Evolutionary conservation across 1,140 invertebrate genomes (phyloP).

Genomic region (Plutomurus gul): DNA sequence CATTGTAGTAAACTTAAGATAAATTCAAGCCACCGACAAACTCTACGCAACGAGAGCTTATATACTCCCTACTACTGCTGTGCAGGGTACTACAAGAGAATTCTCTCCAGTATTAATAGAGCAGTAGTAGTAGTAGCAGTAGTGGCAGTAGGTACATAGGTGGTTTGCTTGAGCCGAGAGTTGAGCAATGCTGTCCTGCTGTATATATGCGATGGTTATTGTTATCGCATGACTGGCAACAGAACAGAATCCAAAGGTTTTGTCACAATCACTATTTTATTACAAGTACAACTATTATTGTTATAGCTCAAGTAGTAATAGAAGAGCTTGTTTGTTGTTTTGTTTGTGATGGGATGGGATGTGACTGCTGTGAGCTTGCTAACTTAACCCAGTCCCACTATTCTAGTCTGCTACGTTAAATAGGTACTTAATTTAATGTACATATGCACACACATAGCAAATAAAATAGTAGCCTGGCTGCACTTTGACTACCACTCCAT

Average conservation of each 20-base stretch:
- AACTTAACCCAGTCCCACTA: background rate
- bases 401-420: background rate
- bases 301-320: constrained; percentile 35
- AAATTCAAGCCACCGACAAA: background rate
- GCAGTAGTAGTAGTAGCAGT: no score
- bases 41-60: background rate
- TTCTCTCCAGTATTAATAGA: constrained; percentile 19
- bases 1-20: constrained; percentile 16
- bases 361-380: no score
- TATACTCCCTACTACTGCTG: background rate
- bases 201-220: background rate
- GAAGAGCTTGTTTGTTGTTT: constrained; percentile 22
- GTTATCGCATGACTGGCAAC: constrained; percentile 17
- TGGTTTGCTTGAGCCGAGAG: background rate
- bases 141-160: no score
- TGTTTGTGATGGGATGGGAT: constrained; percentile 10
- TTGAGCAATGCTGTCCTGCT: background rate
- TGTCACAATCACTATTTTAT: constrained; percentile 47
- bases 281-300: constrained; percentile 42
- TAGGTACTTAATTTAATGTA: background rate
- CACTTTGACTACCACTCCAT: background rate
- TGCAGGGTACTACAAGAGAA: background rate
- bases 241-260: constrained; percentile 27
- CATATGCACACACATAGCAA: no score
- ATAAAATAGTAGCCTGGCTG: no score